A percentile compares a stretch with the other conserved stretches of the same genome.
phyloP scores from a whole-genome alignment of 2,888 invertebrate species.

The Caenorhabditis zanzibari region DNA sequence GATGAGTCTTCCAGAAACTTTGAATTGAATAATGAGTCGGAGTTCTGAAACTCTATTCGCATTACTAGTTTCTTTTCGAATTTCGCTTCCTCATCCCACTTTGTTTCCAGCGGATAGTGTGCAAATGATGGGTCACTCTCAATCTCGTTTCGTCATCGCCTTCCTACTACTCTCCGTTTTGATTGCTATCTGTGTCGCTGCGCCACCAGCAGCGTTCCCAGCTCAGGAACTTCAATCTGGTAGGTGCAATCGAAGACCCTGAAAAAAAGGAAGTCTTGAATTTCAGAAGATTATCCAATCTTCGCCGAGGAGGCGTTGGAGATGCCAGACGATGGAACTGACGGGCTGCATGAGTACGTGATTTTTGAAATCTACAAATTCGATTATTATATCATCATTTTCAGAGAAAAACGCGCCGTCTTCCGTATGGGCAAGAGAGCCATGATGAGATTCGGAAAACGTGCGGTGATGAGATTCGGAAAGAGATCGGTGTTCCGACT shows the following conservation, averaged over 20 bases:
- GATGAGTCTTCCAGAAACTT: neutral
- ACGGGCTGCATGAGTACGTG: constrained; percentile 40
- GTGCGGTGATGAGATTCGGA: constrained; percentile 74
- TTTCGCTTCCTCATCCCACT: neutral
- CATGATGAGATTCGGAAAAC: constrained; percentile 73
- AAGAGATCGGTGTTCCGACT: constrained; percentile 70
- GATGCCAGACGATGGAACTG: constrained; percentile 7
- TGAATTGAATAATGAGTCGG: neutral
- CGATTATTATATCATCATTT: constrained; percentile 12
- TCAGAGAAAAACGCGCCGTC: constrained; percentile 56
- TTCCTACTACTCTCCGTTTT: constrained; percentile 38
- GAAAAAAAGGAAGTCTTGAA: neutral
- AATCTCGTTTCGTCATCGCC: constrained; percentile 39
- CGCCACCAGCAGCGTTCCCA: constrained; percentile 9
- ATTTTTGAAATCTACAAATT: neutral
- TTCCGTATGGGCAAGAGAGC: constrained; percentile 71
- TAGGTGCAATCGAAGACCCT: neutral
- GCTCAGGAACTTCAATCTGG: constrained; percentile 19
- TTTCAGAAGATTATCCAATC: constrained; percentile 12
- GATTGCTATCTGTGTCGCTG: constrained; percentile 29
- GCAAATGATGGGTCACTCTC: constrained; percentile 61
- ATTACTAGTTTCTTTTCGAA: neutral
- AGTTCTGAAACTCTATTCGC: neutral
- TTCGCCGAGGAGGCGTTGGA: constrained; percentile 35
- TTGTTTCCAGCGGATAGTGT: constrained; percentile 14